phyloP scores from a whole-genome alignment of 2,797 vertebrate species.

The Etheostoma perlongum region DNA sequence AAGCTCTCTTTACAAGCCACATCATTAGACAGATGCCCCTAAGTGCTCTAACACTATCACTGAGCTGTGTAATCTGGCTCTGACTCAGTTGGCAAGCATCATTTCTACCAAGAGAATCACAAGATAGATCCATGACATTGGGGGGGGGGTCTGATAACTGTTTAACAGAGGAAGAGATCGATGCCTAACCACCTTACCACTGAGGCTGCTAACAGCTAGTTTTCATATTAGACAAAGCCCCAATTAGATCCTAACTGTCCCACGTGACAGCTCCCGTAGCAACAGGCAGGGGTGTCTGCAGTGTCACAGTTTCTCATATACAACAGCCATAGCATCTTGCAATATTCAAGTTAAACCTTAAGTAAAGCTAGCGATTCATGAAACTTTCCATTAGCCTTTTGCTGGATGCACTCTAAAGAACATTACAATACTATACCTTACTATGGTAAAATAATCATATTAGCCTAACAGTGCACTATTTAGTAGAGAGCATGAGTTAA shows the following conservation, averaged over 20 bases:
- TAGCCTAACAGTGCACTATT: too few relatives aligned
- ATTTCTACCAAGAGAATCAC: constrained; percentile 58
- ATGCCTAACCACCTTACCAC: constrained; percentile 64
- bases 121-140: constrained; percentile 57
- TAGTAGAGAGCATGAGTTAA: background rate
- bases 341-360: constrained; percentile 36
- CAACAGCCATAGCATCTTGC: constrained; percentile 8
- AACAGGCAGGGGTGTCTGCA: constrained; percentile 47
- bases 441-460: background rate
- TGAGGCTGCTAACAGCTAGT: constrained; percentile 61
- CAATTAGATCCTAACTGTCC: constrained; percentile 68
- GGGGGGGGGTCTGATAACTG: constrained; percentile 49
- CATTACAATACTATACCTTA: background rate
- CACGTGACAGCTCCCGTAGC: constrained; percentile 58
- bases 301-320: constrained; percentile 40
- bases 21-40: constrained; percentile 72
- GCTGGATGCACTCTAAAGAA: background rate
- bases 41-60: constrained; percentile 62
- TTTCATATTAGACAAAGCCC: constrained; percentile 67
- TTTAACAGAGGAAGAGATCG: constrained; percentile 59
- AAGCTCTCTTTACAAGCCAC: constrained; percentile 53
- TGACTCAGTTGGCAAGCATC: constrained; percentile 67
- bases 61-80: constrained; percentile 73
- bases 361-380: constrained; percentile 15
- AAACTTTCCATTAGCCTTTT: constrained; percentile 4